A percentile compares a stretch with the other conserved stretches of the same genome.
Conservation (phyloP, 2,797 vertebrate species). For the Chrosomus eos region DNA sequence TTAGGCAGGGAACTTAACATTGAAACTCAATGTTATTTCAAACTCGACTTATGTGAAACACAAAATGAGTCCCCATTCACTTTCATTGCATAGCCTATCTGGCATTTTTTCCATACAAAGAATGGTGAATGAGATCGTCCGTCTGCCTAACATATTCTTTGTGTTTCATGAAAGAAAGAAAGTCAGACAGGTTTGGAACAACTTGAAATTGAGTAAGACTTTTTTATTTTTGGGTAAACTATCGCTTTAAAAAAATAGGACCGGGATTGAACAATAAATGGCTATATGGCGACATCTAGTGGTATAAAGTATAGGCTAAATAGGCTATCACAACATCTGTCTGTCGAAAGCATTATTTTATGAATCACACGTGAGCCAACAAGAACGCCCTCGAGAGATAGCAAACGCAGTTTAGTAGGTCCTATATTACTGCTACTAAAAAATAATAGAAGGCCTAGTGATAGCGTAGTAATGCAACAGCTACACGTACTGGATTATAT, state of each 20-base stretch:
- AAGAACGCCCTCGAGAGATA: no score
- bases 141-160: background rate
- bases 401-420: no score
- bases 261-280: background rate
- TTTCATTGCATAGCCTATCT: background rate
- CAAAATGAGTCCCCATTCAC: background rate
- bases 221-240: background rate
- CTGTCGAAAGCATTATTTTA: background rate
- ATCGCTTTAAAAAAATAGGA: background rate
- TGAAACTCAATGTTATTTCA: background rate
- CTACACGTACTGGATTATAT: no score
- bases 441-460: no score
- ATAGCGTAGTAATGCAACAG: no score
- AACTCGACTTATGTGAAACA: no score
- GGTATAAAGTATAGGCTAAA: background rate
- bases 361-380: no score
- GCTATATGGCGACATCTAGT: conserved; percentile 29
- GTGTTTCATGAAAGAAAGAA: background rate
- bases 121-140: background rate
- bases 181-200: background rate
- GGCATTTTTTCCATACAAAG: background rate
- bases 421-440: no score
- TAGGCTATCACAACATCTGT: conserved; percentile 27
- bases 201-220: background rate
- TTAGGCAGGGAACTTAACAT: background rate